Evolutionary conservation across 2,888 invertebrate species (phyloP), one percentile per base, ranked within the genome.

Genomic region (Drosophila hawaiiensis): DNA sequence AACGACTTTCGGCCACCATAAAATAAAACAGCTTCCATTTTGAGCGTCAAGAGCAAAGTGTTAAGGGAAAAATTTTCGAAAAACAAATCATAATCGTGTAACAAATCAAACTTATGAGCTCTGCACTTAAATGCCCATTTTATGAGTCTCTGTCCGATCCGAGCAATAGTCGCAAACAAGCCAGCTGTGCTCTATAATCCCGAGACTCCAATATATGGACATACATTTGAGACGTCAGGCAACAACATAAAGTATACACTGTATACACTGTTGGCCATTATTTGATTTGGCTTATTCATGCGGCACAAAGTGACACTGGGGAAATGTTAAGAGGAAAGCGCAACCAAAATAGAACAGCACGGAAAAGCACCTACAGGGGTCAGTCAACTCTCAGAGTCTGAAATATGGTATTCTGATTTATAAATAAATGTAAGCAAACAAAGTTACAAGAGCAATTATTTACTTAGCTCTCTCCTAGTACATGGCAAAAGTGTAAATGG

Each of bases 51-150:
- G 52, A 9, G 39, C 16, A 29, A 69, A 78, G 70, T 73, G 73
- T 56, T 78, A 66, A 64, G 49, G 53, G 52, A 56, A 63, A 68
- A 68, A 68, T 74, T 59, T 4, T 12, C 37, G 67, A 80, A 80
- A 76, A 70, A 77, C 89, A 89, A 89, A 84, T 89, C 89, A 84
- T 89, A 86, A 81, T 81, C 82, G 71, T 71, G 67, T 37, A 83
- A 83, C 78, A 84, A 86, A 84, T 86, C 89, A 89, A 83, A 78
- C 71, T 69, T 70, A 61, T 72, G 56, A 72, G 76, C 63, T 67
- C 58, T 60, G 55, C 58, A 29, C 54, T 63, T 62, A 73, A 66
- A 39, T 56, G 53, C 60, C 67, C 53, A 58, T 77, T 88, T 88
- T 84, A 88, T 73, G 88, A 50, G 49, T 37, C 56, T 55, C 69